Evolutionary conservation across 1,140 invertebrate genomes (phyloP), one percentile per base, ranked within the genome.

Genomic region (Drosophila pseudoananassae): DNA sequence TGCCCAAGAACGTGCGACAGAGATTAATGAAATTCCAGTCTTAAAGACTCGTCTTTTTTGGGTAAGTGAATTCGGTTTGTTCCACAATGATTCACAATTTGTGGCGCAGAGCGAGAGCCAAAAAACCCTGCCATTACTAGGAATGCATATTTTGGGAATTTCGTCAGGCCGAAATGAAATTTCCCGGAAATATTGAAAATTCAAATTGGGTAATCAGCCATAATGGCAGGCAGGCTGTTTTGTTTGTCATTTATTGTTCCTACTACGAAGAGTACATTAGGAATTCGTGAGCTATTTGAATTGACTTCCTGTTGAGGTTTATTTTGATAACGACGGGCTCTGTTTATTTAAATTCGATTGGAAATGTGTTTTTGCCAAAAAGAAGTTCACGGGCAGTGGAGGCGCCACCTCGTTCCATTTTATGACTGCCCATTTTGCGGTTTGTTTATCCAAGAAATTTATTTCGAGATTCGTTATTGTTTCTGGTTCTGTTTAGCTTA

Each of bases 1-100:
- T 59, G 73, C 51, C 68, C 45, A 29, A 45, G 43, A 73, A 74
- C 43, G 56, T 59, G 64, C 56, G 57, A 61, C 51, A 70, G 77
- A 82, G 82, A 85, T 85, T 87, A 76, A 81, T 85, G 82, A 81
- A 81, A 87, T 87, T 78, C 69, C 15, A 23, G 15, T 59, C 53
- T 78, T 76, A 61, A 77, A 76, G 59, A 47, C 57, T 51, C 51
- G 40, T 38, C 38, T 49, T 29, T 45, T 17, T 7, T 10, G 31
- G 25, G 6, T 31, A 55, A 47, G 52, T 58, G 52, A 59, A 55
- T 40, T 69, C 63, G 4, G n/a, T 4, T 12, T 6, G 17, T 12
- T 47, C 10, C 25, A 27, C 25, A 27, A 27, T 27, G 27, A 4
- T 14, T 4, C 9, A 29, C 10, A 36, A 9, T 69, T 51, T 59